These are phyloP conservation scores for Valencia hispanica DNA, from an alignment of 2,797 vertebrate genomes.

Conservation along the genomic window DNA sequence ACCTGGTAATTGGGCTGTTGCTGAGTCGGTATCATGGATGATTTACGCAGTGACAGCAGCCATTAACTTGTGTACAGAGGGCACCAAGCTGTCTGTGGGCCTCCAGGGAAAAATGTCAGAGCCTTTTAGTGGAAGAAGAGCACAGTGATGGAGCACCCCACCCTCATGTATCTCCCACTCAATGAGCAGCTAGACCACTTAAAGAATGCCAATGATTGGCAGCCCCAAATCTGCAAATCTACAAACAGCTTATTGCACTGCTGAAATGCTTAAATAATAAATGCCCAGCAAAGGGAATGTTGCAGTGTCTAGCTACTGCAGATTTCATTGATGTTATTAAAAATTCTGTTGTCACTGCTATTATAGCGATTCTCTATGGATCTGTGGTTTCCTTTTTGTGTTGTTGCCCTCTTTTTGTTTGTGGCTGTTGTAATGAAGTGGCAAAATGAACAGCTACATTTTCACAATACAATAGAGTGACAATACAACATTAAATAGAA, in stretches of 20 bases:
- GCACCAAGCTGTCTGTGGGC: constrained; percentile 68
- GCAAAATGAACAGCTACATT: constrained; percentile 17
- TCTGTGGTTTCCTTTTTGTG: constrained; percentile 55
- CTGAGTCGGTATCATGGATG: constrained; percentile 69
- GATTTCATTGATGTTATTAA: constrained; percentile 58
- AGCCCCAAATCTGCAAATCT: constrained; percentile 71
- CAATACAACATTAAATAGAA: constrained; percentile 25
- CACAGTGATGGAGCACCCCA: constrained; percentile 72
- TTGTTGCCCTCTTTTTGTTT: constrained; percentile 49
- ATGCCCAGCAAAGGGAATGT: constrained; percentile 57
- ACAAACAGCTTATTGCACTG: constrained; percentile 74
- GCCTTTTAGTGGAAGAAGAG: constrained; percentile 77
- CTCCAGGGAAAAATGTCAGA: constrained; percentile 77
- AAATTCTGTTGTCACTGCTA: constrained; percentile 49
- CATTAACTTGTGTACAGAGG: constrained; percentile 78
- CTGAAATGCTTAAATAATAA: constrained; percentile 75
- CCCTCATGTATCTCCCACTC: constrained; percentile 70
- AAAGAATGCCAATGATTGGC: constrained; percentile 73
- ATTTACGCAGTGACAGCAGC: constrained; percentile 75
- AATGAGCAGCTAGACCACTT: constrained; percentile 67
- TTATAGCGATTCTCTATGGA: constrained; percentile 57
- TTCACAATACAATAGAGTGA: constrained; percentile 13
- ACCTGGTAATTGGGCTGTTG: constrained; percentile 69
- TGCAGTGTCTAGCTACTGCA: constrained; percentile 51
- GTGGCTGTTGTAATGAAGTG: constrained; percentile 47